Evolutionary conservation across 2,113 vertebrate species (phyloP).

Genomic region (Tautogolabrus adspersus): DNA sequence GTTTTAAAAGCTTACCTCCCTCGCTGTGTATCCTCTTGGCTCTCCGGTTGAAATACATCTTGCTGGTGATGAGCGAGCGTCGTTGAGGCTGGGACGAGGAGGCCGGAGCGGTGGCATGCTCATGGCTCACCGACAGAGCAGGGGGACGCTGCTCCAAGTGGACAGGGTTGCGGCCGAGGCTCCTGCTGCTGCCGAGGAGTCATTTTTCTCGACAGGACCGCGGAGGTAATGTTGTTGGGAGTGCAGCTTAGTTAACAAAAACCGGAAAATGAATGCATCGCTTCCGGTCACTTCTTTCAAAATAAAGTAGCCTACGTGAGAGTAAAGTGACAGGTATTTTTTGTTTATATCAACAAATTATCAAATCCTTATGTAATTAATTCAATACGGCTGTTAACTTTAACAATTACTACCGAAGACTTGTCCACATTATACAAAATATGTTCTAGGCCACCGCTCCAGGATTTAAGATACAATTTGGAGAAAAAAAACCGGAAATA

Average conservation of each 20-base stretch:
- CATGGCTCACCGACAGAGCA: conserved; percentile 62
- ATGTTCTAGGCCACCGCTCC: too few relatives aligned
- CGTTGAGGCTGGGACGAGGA: conserved; percentile 54
- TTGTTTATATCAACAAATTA: too few relatives aligned
- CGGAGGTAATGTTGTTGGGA: conserved; percentile 15
- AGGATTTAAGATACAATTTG: too few relatives aligned
- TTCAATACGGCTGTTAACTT: too few relatives aligned
- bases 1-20: conserved; percentile 79
- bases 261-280: rapidly evolving
- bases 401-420: too few relatives aligned
- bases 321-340: too few relatives aligned
- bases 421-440: too few relatives aligned
- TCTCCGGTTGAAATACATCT: conserved; percentile 87
- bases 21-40: conserved; percentile 87
- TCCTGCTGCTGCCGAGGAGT: conserved; percentile 33
- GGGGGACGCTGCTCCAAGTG: conserved; percentile 28
- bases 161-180: conserved; percentile 38
- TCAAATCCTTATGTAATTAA: too few relatives aligned
- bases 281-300: conserved; percentile 55
- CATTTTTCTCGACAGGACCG: conserved; percentile 52
- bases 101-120: conserved; percentile 77
- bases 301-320: conserved; percentile 21
- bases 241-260: neutral
- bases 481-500: too few relatives aligned
- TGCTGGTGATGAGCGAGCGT: conserved; percentile 62